Evolutionary conservation across 2,113 vertebrate species (phyloP).

Genomic region (Entelurus aequoreus): DNA sequence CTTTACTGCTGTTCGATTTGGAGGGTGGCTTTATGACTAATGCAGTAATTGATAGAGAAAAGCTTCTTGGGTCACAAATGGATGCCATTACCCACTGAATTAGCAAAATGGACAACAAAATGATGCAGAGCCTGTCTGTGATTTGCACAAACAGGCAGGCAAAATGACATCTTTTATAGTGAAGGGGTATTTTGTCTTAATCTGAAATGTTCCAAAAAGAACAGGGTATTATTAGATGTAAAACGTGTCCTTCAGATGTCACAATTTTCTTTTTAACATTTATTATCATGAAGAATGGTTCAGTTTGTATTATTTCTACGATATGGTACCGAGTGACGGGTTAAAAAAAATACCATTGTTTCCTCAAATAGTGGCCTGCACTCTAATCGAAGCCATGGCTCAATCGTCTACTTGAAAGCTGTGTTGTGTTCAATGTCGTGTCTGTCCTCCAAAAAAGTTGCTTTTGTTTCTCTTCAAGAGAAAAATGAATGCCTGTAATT

Average conservation of each 20-base stretch:
- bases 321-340: neutral
- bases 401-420: too few relatives aligned
- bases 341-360: too few relatives aligned
- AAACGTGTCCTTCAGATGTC: neutral
- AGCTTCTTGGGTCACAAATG: constrained; percentile 66
- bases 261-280: neutral
- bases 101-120: constrained; percentile 66
- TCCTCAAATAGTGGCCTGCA: too few relatives aligned
- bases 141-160: constrained; percentile 49
- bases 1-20: constrained; percentile 43
- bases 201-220: constrained; percentile 30
- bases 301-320: neutral
- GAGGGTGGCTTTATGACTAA: constrained; percentile 61
- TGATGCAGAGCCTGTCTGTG: constrained; percentile 50
- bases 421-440: too few relatives aligned
- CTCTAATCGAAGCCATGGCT: too few relatives aligned
- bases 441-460: too few relatives aligned
- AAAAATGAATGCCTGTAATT: too few relatives aligned
- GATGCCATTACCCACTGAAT: constrained; percentile 64
- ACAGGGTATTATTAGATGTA: constrained; percentile 29
- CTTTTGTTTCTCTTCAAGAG: too few relatives aligned
- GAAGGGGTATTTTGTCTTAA: constrained; percentile 8
- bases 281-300: neutral
- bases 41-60: constrained; percentile 63
- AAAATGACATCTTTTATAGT: constrained; percentile 49